phyloP scores from a whole-genome alignment of 2,113 vertebrate species.

The Leptobrachium ailaonicum region DNA sequence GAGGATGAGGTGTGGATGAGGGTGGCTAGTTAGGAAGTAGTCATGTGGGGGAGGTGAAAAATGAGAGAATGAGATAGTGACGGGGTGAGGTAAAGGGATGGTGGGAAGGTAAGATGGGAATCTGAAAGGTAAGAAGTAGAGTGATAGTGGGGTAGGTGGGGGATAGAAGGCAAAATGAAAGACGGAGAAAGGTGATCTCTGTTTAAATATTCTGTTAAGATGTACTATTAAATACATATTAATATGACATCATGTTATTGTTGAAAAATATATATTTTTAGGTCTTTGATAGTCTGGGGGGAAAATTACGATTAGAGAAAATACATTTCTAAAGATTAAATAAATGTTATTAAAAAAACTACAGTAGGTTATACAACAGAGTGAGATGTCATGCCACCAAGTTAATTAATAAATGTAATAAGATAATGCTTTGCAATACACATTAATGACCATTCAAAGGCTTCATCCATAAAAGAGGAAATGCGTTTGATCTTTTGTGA shows the following conservation, averaged over 20 bases:
- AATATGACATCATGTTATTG: constrained; percentile 59
- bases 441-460: constrained; percentile 73
- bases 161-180: no score
- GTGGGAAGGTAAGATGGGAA: no score
- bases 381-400: constrained; percentile 74
- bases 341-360: constrained; percentile 74
- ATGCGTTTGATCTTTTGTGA: constrained; percentile 65
- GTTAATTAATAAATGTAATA: constrained; percentile 76
- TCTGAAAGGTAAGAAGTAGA: no score
- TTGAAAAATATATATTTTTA: constrained; percentile 69
- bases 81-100: no score
- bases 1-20: no score
- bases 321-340: constrained; percentile 69
- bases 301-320: constrained; percentile 64
- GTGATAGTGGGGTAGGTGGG: no score
- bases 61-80: no score
- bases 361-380: constrained; percentile 71
- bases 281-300: constrained; percentile 65
- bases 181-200: no score
- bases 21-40: no score
- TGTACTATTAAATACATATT: constrained; percentile 2
- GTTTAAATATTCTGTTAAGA: no score
- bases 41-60: no score
- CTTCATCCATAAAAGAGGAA: constrained; percentile 62
- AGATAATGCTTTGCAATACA: constrained; percentile 72